These are phyloP conservation scores for Onchidella celtica DNA, from an alignment of 2,888 invertebrate genomes.

Conservation along the genomic window DNA sequence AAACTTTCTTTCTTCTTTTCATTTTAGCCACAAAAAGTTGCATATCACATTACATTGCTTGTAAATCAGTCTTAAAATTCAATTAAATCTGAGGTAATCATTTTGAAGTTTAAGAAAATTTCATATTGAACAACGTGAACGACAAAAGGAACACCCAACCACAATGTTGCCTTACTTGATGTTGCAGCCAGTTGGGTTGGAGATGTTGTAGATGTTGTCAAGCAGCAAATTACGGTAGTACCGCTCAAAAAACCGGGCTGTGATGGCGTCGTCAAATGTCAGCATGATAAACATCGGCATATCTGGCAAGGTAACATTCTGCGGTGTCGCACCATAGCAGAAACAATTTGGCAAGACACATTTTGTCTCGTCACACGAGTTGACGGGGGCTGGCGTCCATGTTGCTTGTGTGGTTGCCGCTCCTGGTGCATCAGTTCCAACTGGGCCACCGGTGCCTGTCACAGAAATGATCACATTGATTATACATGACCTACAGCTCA, in stretches of 20 bases:
- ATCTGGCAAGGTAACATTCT: background rate
- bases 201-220: slow-evolving; percentile 7
- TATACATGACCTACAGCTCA: too few relatives aligned
- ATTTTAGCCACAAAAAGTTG: too few relatives aligned
- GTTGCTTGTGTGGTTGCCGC: background rate
- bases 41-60: too few relatives aligned
- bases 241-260: background rate
- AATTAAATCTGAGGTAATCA: too few relatives aligned
- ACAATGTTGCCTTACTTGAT: background rate
- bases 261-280: slow-evolving; percentile 29
- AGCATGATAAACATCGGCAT: slow-evolving; percentile 15
- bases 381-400: background rate
- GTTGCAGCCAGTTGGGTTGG: slow-evolving; percentile 22
- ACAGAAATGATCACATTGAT: too few relatives aligned
- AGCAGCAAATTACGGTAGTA: background rate
- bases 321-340: slow-evolving; percentile 8
- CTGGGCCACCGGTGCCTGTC: too few relatives aligned
- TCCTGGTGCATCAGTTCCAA: background rate
- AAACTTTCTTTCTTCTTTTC: too few relatives aligned
- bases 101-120: too few relatives aligned
- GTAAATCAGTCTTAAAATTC: too few relatives aligned
- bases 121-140: background rate
- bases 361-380: background rate
- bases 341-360: slow-evolving; percentile 9
- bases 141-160: background rate